Evolutionary conservation across 2,113 vertebrate species (phyloP), one percentile per base, ranked within the genome.

Genomic region (Athene noctua): DNA sequence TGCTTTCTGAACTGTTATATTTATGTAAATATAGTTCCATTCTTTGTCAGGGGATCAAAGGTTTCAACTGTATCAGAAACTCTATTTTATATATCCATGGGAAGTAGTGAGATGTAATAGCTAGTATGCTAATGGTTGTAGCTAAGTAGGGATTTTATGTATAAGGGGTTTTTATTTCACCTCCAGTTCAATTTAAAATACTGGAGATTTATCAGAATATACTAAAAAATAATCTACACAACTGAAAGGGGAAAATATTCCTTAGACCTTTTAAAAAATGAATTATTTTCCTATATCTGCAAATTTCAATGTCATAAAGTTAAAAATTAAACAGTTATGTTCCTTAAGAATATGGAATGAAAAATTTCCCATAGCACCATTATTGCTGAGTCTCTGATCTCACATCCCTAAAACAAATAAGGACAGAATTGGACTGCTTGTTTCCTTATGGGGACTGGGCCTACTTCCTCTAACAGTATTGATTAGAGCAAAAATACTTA

Each of bases 1-100:
- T 71, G 36, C 82, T 85, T 80, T 90, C 38, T 94, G 59, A 91
- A 86, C 30, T 34, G 18, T 80, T 91, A 67, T 72, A 77, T 75
- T 74, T 92, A 85, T 92, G 78, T 93, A 95, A 97, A 96, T 96
- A 75, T 44, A 62, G 71, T 61, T 95, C 40, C 18, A 38, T 90
- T 95, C n/a, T 88, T 46, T 90, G 47, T 80, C 61, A 94, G 92
- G 42, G 32, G 29, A 86, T 88, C 66, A 96, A 92, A 95, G 46
- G 47, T 72, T 91, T 88, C 40, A 49, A 13, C 75, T 66, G 11
- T 66, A 73, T 42, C 36, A 88, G 70, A 90, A 94, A 38, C 36
- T 86, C 4, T 68, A 70, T 95, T 91, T 89, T 79, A 20, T 59
- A 44, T 75, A 86, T 55, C 46, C 51, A 44, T 47, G 40, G 52